Conservation (phyloP, 2,888 invertebrate species). For the Caenorhabditis doughertyi region DNA sequence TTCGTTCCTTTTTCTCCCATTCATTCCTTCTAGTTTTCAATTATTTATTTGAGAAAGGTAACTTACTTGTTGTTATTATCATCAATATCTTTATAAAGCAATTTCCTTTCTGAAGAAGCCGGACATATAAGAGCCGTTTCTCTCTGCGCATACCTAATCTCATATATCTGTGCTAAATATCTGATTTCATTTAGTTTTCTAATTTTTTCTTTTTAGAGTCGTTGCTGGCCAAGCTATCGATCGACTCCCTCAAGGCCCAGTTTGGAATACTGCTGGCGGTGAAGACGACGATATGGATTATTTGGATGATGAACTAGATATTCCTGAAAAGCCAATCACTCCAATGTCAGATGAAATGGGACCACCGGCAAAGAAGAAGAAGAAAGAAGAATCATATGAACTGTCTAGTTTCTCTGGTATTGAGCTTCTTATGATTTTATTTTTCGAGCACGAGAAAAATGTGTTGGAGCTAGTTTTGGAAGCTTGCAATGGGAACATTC, state of each 20-base stretch:
- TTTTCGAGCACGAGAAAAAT: slow-evolving; percentile 87
- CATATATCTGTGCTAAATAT: neutral
- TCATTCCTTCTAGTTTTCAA: neutral
- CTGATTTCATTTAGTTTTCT: neutral
- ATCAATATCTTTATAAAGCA: neutral
- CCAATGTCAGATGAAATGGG: slow-evolving; percentile 37
- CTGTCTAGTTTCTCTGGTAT: slow-evolving; percentile 84
- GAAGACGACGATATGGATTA: slow-evolving; percentile 66
- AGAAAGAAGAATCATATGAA: slow-evolving; percentile 17
- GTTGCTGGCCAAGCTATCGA: slow-evolving; percentile 85
- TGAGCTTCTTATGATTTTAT: slow-evolving; percentile 92
- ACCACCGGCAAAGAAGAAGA: slow-evolving; percentile 25
- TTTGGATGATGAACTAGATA: slow-evolving; percentile 48
- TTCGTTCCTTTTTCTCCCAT: neutral
- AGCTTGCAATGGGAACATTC: slow-evolving; percentile 92
- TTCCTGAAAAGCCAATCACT: slow-evolving; percentile 39
- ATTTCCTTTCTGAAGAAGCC: neutral
- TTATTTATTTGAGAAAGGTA: neutral
- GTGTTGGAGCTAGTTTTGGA: slow-evolving; percentile 94
- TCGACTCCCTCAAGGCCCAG: slow-evolving; percentile 90
- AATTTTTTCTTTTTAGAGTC: slow-evolving; percentile 54
- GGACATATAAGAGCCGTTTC: neutral
- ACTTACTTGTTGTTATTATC: neutral
- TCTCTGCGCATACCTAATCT: neutral
- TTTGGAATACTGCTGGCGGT: slow-evolving; percentile 86